Conservation (phyloP, 2,797 vertebrate species). For the Setipinna tenuifilis region DNA sequence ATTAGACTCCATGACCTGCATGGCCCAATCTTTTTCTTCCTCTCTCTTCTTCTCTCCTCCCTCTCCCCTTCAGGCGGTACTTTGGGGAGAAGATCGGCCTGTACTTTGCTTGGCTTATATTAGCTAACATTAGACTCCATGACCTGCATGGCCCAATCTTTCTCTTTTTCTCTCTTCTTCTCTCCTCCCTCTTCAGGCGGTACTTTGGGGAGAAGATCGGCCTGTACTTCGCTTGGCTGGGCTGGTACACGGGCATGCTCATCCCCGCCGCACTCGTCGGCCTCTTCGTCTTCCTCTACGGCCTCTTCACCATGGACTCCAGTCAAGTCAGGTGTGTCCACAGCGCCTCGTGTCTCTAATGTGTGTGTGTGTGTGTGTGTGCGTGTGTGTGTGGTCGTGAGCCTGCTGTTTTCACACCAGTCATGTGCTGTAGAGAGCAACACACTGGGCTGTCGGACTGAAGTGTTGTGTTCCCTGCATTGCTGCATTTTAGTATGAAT, state of each 20-base stretch:
- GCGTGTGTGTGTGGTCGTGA: neutral
- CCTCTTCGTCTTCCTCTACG: slow-evolving; percentile 97
- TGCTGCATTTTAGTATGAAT: no score
- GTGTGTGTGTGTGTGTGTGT: no score
- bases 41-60: neutral
- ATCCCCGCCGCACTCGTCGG: slow-evolving; percentile 96
- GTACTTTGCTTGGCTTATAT: slow-evolving; percentile 86
- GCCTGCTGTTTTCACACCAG: neutral
- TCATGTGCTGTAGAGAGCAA: neutral
- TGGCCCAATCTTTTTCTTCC: neutral
- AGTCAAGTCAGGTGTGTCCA: slow-evolving; percentile 94
- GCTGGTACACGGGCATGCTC: slow-evolving; percentile 98
- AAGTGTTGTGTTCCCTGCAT: no score
- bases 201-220: slow-evolving; percentile 99
- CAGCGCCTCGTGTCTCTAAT: neutral
- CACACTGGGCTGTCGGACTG: neutral
- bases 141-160: neutral
- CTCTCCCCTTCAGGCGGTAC: slow-evolving; percentile 80
- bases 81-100: slow-evolving; percentile 99
- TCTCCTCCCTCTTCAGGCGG: slow-evolving; percentile 71
- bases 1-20: neutral
- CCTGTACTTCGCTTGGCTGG: slow-evolving; percentile 97
- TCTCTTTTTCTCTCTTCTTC: neutral
- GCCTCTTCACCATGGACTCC: slow-evolving; percentile 96
- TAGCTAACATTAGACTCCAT: neutral